Evolutionary conservation across 2,888 invertebrate species (phyloP).

Genomic region (Drosophila kokeensis): DNA sequence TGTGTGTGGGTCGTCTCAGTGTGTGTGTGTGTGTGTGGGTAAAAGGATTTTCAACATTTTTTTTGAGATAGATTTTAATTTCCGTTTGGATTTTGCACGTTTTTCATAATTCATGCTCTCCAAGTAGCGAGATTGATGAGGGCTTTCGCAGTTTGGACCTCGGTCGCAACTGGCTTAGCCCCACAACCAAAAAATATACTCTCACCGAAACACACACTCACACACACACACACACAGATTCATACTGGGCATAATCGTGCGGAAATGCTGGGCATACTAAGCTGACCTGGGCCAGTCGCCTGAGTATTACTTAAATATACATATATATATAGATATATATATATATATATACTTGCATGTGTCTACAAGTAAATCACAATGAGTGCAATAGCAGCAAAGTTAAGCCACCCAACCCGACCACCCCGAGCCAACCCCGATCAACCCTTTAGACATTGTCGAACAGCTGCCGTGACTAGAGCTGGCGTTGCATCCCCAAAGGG

Average conservation of each 20-base stretch:
- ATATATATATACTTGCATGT: conserved; percentile 6
- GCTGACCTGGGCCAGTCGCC: conserved; percentile 71
- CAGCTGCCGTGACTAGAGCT: conserved; percentile 69
- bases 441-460: conserved; percentile 70
- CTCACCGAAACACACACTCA: conserved; percentile 11
- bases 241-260: conserved; percentile 69
- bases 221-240: conserved; percentile 32
- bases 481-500: conserved; percentile 80
- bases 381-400: conserved; percentile 61
- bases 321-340: conserved; percentile 10
- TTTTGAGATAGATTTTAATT: conserved; percentile 74
- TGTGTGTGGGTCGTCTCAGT: conserved; percentile 11
- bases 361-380: conserved; percentile 72
- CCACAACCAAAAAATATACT: background rate
- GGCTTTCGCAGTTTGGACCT: conserved; percentile 51
- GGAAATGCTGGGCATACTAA: conserved; percentile 77
- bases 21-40: conserved; percentile 28
- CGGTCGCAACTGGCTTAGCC: conserved; percentile 53
- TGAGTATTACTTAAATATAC: conserved; percentile 68
- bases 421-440: conserved; percentile 35
- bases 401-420: conserved; percentile 13
- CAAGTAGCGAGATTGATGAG: conserved; percentile 79
- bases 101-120: conserved; percentile 78
- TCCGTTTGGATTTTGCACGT: conserved; percentile 79
- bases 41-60: conserved; percentile 36